phyloP scores from a whole-genome alignment of 2,888 invertebrate species.

The Pegoplata infirma region DNA sequence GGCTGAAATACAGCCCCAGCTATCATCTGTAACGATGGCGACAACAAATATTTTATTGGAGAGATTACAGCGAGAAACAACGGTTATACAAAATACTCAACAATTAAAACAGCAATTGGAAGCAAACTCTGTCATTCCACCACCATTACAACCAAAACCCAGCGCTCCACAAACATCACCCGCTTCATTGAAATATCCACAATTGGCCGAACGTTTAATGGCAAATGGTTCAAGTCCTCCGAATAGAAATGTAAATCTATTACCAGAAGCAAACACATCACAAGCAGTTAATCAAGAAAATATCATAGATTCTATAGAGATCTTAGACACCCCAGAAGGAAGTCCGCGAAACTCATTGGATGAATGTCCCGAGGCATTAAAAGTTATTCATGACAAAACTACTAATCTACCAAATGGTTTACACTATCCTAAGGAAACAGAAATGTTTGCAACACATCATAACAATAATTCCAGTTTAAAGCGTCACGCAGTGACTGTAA shows the following conservation, averaged over 20 bases:
- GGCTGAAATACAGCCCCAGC: neutral
- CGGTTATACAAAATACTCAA: conserved; percentile 63
- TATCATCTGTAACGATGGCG: conserved; percentile 32
- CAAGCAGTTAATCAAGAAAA: conserved; percentile 45
- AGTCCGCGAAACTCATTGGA: conserved; percentile 69
- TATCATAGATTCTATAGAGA: conserved; percentile 75
- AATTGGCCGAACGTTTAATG: conserved; percentile 72
- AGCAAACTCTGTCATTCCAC: conserved; percentile 34
- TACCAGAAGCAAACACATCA: conserved; percentile 9
- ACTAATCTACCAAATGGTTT: conserved; percentile 54
- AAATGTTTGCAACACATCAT: conserved; percentile 33
- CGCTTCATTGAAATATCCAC: conserved; percentile 69
- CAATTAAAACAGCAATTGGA: conserved; percentile 41
- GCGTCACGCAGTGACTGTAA: conserved; percentile 39
- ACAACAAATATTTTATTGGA: conserved; percentile 63
- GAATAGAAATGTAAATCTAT: conserved; percentile 7
- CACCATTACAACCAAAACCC: conserved; percentile 62
- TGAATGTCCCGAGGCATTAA: conserved; percentile 42
- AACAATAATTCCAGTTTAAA: conserved; percentile 64
- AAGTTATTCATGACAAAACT: conserved; percentile 38
- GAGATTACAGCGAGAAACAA: conserved; percentile 64
- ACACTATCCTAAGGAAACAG: conserved; percentile 42
- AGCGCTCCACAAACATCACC: conserved; percentile 5
- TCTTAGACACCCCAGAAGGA: conserved; percentile 75
- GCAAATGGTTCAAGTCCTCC: conserved; percentile 67